Conservation (phyloP, 2,888 invertebrate genomes). For the Operophtera brumata region DNA sequence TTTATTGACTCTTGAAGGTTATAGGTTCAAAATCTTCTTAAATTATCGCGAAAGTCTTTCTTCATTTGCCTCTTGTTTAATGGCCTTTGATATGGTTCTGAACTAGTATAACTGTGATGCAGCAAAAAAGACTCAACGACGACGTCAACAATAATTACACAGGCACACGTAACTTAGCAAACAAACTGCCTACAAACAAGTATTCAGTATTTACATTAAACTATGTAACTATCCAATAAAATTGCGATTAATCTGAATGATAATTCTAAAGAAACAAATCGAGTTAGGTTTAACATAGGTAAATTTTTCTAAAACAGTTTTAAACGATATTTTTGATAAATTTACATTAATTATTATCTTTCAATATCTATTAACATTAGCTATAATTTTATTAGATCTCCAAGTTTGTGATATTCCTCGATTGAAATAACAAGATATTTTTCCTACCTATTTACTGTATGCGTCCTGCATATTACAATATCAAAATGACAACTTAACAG, state of each 20-base stretch:
- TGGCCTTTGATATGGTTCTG: conserved; percentile 22
- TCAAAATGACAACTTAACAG: conserved; percentile 65
- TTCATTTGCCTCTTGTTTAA: conserved; percentile 12
- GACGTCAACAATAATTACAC: conserved; percentile 50
- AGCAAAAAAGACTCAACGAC: conserved; percentile 49
- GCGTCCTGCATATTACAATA: conserved; percentile 61
- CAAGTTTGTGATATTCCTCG: conserved; percentile 74
- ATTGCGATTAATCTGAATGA: conserved; percentile 66
- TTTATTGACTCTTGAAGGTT: too few relatives aligned
- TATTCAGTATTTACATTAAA: conserved; percentile 65
- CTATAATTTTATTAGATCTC: conserved; percentile 77
- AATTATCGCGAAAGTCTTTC: too few relatives aligned
- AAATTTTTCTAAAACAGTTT: conserved; percentile 79
- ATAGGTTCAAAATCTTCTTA: too few relatives aligned
- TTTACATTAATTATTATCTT: conserved; percentile 73
- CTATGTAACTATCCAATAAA: conserved; percentile 71
- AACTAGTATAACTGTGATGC: conserved; percentile 36
- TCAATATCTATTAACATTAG: conserved; percentile 78
- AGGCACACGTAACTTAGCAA: conserved; percentile 73
- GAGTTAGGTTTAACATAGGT: conserved; percentile 76
- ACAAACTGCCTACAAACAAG: conserved; percentile 64
- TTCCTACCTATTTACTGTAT: conserved; percentile 72
- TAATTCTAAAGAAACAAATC: conserved; percentile 65
- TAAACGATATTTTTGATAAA: conserved; percentile 69
- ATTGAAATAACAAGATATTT: conserved; percentile 78